phyloP scores from a whole-genome alignment of 2,113 vertebrate genomes.

The Callaeas wilsoni region DNA sequence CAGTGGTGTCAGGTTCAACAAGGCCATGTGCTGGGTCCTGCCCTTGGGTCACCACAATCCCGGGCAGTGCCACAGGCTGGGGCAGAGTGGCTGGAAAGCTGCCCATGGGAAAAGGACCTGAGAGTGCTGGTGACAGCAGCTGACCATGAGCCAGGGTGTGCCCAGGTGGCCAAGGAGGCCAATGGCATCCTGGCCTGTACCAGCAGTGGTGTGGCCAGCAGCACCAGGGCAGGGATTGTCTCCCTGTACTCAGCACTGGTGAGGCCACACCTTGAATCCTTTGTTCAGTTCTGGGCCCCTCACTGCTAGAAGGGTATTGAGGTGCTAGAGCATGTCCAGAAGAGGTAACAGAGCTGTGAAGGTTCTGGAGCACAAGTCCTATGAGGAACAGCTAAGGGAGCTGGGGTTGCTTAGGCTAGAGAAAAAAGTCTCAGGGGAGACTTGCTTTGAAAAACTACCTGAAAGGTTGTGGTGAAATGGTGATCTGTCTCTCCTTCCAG shows the following conservation, averaged over 20 bases:
- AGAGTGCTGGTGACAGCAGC: background rate
- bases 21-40: background rate
- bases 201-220: background rate
- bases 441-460: background rate
- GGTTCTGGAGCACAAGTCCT: background rate
- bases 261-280: accelerated
- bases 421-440: background rate
- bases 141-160: background rate
- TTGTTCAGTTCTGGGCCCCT: accelerated
- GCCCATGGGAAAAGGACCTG: background rate
- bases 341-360: background rate
- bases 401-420: background rate
- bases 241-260: background rate
- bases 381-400: background rate
- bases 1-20: background rate
- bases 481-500: background rate
- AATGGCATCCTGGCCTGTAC: background rate
- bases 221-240: background rate
- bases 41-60: background rate
- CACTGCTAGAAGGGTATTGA: background rate
- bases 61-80: background rate
- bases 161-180: background rate
- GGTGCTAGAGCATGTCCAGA: background rate
- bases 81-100: background rate
- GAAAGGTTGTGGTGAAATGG: background rate